Evolutionary conservation across 2,888 invertebrate genomes (phyloP).

Genomic region (Apamea sordens): DNA sequence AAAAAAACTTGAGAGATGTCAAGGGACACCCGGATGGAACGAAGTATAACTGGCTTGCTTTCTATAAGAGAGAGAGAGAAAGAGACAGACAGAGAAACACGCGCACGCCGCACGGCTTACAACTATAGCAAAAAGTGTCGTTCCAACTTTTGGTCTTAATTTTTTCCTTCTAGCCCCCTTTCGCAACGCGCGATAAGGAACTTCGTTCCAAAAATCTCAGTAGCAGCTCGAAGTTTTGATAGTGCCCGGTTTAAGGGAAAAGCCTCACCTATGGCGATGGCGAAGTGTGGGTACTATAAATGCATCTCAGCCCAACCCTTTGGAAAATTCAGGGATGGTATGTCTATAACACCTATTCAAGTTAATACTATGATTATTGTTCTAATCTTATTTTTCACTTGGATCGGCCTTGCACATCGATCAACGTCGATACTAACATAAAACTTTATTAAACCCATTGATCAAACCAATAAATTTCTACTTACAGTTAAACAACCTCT

Average conservation of each 20-base stretch:
- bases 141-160: too few relatives aligned
- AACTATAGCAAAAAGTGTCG: too few relatives aligned
- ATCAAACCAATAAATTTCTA: background rate
- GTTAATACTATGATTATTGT: background rate
- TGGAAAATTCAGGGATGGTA: background rate
- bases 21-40: too few relatives aligned
- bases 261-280: background rate
- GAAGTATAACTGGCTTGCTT: too few relatives aligned
- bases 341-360: background rate
- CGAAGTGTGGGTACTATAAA: background rate
- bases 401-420: background rate
- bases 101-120: too few relatives aligned
- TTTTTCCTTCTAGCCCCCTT: too few relatives aligned
- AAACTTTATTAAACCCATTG: background rate
- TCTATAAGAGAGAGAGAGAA: too few relatives aligned
- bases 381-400: background rate
- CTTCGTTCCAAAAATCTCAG: too few relatives aligned
- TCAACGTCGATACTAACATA: background rate
- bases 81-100: too few relatives aligned
- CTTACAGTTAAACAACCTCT: slow-evolving; percentile 48
- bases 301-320: background rate
- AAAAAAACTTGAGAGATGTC: too few relatives aligned
- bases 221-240: background rate
- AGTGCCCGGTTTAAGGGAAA: background rate
- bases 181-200: too few relatives aligned